Evolutionary conservation across 2,797 vertebrate genomes (phyloP), one percentile per base, ranked within the genome.

Genomic region (Sparidentex hasta): DNA sequence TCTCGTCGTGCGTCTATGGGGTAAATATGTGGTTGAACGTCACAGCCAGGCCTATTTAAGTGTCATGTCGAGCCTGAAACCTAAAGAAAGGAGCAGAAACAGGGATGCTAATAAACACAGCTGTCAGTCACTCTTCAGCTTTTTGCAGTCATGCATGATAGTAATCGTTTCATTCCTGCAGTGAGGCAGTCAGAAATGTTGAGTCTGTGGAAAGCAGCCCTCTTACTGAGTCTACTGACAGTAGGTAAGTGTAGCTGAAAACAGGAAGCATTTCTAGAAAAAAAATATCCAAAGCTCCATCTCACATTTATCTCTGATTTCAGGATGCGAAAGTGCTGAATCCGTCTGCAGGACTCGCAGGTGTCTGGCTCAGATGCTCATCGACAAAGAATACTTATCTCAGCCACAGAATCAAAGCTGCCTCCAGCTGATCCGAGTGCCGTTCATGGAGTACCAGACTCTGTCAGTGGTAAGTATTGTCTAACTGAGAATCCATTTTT

Each of bases 321-420:
- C 20, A 90, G 86, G 82, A 48, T 41, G 23, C 21, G 76, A 7
- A 16, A 8, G n/a, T 50, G 54, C 38, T 16, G 9, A 55, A 5
- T 0, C 61, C 11, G 9, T 0, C 5, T 92, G 90, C 74, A 88
- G 20, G 18, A 79, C 1, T 7, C 92, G 92, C 1, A 76, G 95
- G 66, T 94, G 94, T 87, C 74, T 96, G 79, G 93, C 94, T 56
- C 51, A 94, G 21, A 70, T 43, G 71, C 25, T 94, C 70, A 88
- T 93, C 9, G 9, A 47, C 0, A 83, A 81, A 73, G 17, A 47
- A 0, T 20, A 33, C 7, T 1, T 67, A 16, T 89, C 92, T 59
- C 89, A 93, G 43, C 95, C 95, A 6, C 94, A 95, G 85, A 0
- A 5, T 48, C 14, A 83, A 1, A 73, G 80, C 29, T 96, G 95